Percentiles rank a stretch among this genome's conserved stretches.
Evolutionary conservation across 2,888 invertebrate species (phyloP).

Genomic region (Eurytoma californica): DNA sequence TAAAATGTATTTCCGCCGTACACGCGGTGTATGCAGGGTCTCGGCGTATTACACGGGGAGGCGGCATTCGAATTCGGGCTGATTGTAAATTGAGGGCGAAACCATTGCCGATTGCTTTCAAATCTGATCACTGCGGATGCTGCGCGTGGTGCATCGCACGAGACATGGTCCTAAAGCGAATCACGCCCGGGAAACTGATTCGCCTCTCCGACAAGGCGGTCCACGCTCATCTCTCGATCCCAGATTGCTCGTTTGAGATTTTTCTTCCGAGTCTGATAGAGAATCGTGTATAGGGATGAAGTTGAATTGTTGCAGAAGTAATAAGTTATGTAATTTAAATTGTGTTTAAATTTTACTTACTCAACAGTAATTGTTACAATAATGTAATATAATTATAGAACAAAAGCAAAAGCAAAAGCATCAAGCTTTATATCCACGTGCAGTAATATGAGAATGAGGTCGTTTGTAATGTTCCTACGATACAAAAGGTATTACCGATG

Average conservation of each 20-base stretch:
- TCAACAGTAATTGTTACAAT: too few species aligned
- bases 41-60: background rate
- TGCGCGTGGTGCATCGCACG: constrained; percentile 53
- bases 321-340: too few species aligned
- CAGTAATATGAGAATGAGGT: too few species aligned
- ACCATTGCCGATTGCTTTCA: constrained; percentile 74
- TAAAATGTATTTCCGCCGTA: constrained; percentile 46
- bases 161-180: constrained; percentile 66
- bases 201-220: background rate
- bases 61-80: constrained; percentile 55
- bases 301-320: too few species aligned
- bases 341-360: too few species aligned
- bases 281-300: too few species aligned
- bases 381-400: too few species aligned
- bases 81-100: constrained; percentile 74
- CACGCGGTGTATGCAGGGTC: background rate
- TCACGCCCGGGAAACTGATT: constrained; percentile 59
- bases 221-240: background rate
- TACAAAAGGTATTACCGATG: too few species aligned
- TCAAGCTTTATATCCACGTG: too few species aligned
- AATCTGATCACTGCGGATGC: constrained; percentile 71
- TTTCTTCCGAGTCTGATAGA: background rate
- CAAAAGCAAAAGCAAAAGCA: too few species aligned
- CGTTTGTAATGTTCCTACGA: too few species aligned
- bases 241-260: background rate